Conservation (phyloP, 1,140 invertebrate species). For the Megathymus violae region DNA sequence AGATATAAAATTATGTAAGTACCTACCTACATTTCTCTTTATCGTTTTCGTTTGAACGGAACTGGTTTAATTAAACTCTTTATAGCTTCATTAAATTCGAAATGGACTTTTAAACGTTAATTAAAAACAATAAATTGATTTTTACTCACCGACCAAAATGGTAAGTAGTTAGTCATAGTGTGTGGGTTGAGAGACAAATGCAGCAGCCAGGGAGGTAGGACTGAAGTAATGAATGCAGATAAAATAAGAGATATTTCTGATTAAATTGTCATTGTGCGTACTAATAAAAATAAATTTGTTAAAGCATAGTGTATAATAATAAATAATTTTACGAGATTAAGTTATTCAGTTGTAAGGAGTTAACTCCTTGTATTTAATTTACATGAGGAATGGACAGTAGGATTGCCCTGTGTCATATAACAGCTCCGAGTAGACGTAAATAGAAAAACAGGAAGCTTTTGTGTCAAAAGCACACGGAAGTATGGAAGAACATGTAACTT, state of each 20-base stretch:
- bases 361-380: too few species aligned
- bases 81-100: conserved; percentile 41
- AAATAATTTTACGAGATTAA: too few species aligned
- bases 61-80: conserved; percentile 39
- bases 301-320: too few species aligned
- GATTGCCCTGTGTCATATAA: too few species aligned
- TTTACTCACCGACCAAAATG: conserved; percentile 10
- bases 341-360: too few species aligned
- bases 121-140: conserved; percentile 35
- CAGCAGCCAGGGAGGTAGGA: conserved; percentile 22
- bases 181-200: conserved; percentile 30
- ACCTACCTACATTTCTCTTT: conserved; percentile 18
- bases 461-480: too few species aligned
- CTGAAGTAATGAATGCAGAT: conserved; percentile 9
- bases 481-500: too few species aligned
- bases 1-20: conserved; percentile 39
- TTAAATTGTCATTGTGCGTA: not conserved
- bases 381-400: too few species aligned
- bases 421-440: too few species aligned
- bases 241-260: conserved; percentile 7
- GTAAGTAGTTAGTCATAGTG: conserved; percentile 10
- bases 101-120: conserved; percentile 36
- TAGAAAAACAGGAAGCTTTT: too few species aligned
- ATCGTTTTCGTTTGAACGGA: conserved; percentile 22
- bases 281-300: not conserved